These are phyloP conservation scores for Ivindomyrus marchei DNA, from an alignment of 2,113 vertebrate genomes.

Conservation along the genomic window DNA sequence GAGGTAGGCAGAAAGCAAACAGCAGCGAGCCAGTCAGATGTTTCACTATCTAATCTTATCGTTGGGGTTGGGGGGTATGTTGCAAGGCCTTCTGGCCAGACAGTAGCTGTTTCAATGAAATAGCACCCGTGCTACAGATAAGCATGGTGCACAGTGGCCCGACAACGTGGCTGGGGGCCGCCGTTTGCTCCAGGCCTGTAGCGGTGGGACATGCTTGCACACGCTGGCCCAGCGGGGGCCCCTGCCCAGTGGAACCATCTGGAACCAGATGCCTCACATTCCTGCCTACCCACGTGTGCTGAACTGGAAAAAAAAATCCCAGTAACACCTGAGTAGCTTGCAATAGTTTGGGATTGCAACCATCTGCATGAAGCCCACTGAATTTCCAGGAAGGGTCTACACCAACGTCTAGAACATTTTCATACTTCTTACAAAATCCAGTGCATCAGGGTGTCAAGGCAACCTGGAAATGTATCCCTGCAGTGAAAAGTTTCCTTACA, in stretches of 20 bases:
- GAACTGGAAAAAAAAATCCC: neutral
- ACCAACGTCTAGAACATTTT: neutral
- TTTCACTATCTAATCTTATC: constrained; percentile 52
- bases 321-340: neutral
- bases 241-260: neutral
- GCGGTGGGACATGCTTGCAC: neutral
- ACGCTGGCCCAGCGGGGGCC: neutral
- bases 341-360: neutral
- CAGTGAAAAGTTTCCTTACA: neutral
- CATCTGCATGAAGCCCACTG: neutral
- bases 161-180: neutral
- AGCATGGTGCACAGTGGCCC: constrained; percentile 14
- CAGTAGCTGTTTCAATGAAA: constrained; percentile 37
- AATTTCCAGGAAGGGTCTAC: neutral
- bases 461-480: neutral
- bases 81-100: constrained; percentile 45
- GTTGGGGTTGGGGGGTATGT: constrained; percentile 34
- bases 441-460: neutral
- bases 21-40: neutral
- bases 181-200: neutral
- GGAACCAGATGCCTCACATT: neutral
- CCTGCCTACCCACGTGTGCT: neutral
- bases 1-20: constrained; percentile 29
- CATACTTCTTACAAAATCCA: neutral
- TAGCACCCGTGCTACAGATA: constrained; percentile 43